Percentiles rank a stretch among this genome's conserved stretches.
Evolutionary conservation across 2,888 invertebrate species (phyloP).

Genomic region (Cataglyphis rosenhaueri): DNA sequence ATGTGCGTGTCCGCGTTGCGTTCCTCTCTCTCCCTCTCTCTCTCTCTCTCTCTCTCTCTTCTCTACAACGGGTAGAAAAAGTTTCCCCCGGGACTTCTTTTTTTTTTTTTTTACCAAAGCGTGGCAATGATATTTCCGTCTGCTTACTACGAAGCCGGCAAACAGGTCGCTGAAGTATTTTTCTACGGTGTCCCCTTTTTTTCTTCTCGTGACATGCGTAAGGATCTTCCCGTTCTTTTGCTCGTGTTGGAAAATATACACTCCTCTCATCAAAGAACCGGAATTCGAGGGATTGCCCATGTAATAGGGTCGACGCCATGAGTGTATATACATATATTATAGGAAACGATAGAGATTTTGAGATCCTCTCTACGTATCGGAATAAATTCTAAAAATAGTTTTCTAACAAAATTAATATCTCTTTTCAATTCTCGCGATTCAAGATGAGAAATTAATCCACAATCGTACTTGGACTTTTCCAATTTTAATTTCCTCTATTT

Average conservation of each 20-base stretch:
- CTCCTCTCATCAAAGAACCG: conserved; percentile 21
- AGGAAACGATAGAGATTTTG: background rate
- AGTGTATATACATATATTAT: too few species aligned
- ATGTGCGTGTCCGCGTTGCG: conserved; percentile 76
- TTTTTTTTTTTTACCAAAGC: conserved; percentile 59
- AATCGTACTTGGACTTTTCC: background rate
- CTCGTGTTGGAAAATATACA: conserved; percentile 36
- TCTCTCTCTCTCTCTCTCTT: conserved; percentile 31
- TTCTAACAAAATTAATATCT: background rate
- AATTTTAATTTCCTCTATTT: background rate
- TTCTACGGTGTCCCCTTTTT: conserved; percentile 58
- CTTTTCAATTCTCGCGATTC: background rate
- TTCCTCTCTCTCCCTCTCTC: conserved; percentile 34
- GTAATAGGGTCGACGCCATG: background rate
- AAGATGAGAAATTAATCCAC: background rate
- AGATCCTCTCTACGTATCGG: background rate
- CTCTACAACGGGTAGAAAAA: conserved; percentile 53
- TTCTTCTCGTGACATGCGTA: conserved; percentile 33
- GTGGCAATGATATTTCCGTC: conserved; percentile 78
- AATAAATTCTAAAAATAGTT: background rate
- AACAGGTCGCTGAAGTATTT: conserved; percentile 71
- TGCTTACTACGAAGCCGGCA: conserved; percentile 54
- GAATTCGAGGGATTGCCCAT: conserved; percentile 23
- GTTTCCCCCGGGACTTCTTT: conserved; percentile 23
- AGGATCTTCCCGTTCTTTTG: conserved; percentile 30